Percentiles rank a stretch among this genome's conserved stretches.
phyloP scores from a whole-genome alignment of 37 sponge, comb jelly and placozoan species.

The Tethya wilhelma region DNA sequence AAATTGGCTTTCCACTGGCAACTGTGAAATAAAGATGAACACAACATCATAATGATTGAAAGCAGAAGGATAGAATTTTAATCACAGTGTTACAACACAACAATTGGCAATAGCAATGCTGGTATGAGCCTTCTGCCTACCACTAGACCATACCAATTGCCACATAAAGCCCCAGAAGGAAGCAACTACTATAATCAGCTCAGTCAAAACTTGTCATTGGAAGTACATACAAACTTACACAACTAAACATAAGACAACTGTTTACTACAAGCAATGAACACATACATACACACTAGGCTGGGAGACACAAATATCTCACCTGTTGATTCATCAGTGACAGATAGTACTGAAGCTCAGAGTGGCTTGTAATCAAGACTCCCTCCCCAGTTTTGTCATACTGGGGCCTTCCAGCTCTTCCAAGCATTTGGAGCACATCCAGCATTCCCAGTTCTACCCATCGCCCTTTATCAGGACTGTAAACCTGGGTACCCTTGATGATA shows the following conservation, averaged over 20 bases:
- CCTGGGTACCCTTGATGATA: constrained; percentile 99
- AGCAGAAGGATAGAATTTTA: background rate
- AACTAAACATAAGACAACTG: no score
- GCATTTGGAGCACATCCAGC: constrained; percentile 97
- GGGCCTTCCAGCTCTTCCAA: constrained; percentile 97
- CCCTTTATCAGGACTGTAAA: constrained; percentile 98
- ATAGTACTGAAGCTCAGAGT: constrained; percentile 97
- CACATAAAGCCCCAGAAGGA: no score
- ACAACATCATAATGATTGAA: background rate
- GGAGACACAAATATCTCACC: no score
- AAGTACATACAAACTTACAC: no score
- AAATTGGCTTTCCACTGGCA: constrained; percentile 98
- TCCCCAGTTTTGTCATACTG: constrained; percentile 97
- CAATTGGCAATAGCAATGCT: no score
- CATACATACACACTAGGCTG: no score
- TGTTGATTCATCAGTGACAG: constrained; percentile 98
- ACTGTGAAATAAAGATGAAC: constrained; percentile 35
- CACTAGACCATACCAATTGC: no score
- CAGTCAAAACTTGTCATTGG: no score
- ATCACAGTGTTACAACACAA: no score
- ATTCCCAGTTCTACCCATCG: constrained; percentile 96
- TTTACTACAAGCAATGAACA: no score
- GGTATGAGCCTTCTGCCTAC: no score
- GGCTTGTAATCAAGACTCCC: constrained; percentile 93
- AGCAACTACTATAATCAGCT: no score